Base-by-base conservation (phyloP, 2,113 vertebrate species). In the Oreotrochilus melanogaster region DNA sequence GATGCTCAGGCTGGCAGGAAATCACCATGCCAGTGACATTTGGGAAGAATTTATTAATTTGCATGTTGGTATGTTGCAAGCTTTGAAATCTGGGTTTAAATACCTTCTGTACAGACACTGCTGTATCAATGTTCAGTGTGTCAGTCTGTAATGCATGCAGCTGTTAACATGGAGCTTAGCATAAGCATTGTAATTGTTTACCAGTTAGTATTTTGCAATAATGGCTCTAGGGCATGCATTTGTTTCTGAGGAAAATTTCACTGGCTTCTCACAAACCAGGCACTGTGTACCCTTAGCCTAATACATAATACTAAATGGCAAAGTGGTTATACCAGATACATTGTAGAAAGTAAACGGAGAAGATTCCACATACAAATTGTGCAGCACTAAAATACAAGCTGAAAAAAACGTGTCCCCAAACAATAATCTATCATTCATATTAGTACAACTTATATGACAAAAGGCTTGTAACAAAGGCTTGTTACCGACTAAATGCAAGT, bases 21-120 rank as follows among this genome's bases (percentile, higher is more conserved):
- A 96, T 98, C 94, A 94, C 95, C 91, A 54, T 42, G 65, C 91
- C 8, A 3, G 83, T 97, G 97, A 96, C 96, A 97, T 97, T 97
- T 94, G 90, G 95, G 66, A 92, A 97, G 71, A 95, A 95, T 93
- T 97, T 92, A 97, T 97, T 97, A 93, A 97, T 98, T 98, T 97
- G 95, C 94, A 96, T 95, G 95, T 95, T 95, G 95, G 86, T 74
- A 51, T 81, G 94, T 93, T 96, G 79, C 85, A 71, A 21, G 88
- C 89, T 96, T 97, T 96, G 92, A 97, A 98, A 97, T 97, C 94
- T 11, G 56, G 78, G 64, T 97, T 97, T 93, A 87, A 92, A 89
- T 91, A 50, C 6, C 17, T 93, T 95, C 76, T 23, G n/a, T 71
- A 35, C 81, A 94, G 95, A 75, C 78, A 51, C 74, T 51, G 42